phyloP scores from a whole-genome alignment of 2,888 invertebrate species.

The Trichogramma dendrolimi region DNA sequence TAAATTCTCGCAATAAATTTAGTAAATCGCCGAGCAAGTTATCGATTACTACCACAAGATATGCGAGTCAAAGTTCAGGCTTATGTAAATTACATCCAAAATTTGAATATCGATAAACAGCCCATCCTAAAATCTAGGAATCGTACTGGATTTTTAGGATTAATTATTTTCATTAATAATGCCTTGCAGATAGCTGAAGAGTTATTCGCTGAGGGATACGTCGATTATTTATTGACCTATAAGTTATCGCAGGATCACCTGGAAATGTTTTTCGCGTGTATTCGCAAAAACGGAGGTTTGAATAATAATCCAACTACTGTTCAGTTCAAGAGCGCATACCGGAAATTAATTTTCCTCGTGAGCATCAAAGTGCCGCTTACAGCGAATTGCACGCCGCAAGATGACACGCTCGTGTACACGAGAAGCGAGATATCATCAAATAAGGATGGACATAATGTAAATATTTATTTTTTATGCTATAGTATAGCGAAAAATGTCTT shows the following conservation, averaged over 20 bases:
- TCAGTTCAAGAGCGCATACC: slow-evolving; percentile 26
- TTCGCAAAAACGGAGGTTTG: slow-evolving; percentile 25
- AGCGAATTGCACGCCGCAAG: slow-evolving; percentile 9
- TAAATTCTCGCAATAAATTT: slow-evolving; percentile 28
- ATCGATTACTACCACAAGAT: slow-evolving; percentile 15
- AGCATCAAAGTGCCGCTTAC: background rate
- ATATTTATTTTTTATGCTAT: too few relatives aligned
- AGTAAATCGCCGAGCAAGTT: slow-evolving; percentile 16
- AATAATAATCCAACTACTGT: slow-evolving; percentile 30
- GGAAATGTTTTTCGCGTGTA: slow-evolving; percentile 26
- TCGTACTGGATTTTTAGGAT: slow-evolving; percentile 22
- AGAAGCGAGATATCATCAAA: background rate
- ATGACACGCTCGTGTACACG: background rate
- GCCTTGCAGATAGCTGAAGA: slow-evolving; percentile 10
- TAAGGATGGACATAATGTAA: background rate
- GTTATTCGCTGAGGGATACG: slow-evolving; percentile 1
- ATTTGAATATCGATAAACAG: slow-evolving; percentile 4
- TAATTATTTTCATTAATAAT: slow-evolving; percentile 18
- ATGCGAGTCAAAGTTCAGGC: slow-evolving; percentile 5
- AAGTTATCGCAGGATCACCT: slow-evolving; percentile 30
- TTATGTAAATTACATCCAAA: slow-evolving; percentile 13
- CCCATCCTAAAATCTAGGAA: slow-evolving; percentile 7
- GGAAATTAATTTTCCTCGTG: slow-evolving; percentile 16
- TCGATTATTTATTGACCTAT: slow-evolving; percentile 22
- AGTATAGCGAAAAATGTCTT: too few relatives aligned